These are phyloP conservation scores for Clavelina lepadiformis DNA, from an alignment of 23 tunicate species.

Conservation along the genomic window DNA sequence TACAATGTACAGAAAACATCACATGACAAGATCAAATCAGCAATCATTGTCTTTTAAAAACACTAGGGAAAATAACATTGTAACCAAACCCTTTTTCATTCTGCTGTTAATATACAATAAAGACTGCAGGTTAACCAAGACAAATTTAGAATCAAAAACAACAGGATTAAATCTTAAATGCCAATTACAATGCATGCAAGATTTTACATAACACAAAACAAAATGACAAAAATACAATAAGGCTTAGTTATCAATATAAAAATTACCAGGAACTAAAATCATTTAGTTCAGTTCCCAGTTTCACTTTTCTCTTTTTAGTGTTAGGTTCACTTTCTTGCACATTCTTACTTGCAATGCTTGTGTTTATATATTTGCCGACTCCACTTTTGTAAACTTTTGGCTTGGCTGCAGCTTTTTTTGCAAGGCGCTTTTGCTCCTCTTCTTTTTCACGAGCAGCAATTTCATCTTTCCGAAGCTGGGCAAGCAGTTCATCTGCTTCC, in stretches of 20 bases:
- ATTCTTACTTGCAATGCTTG: neutral
- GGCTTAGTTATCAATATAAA: neutral
- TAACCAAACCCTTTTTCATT: too few relatives aligned
- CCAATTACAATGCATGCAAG: too few relatives aligned
- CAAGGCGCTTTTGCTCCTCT: conserved; percentile 16
- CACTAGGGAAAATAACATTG: too few relatives aligned
- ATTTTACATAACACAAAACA: conserved; percentile 1
- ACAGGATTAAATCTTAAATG: too few relatives aligned
- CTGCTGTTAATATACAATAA: too few relatives aligned
- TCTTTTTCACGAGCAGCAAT: conserved; percentile 40
- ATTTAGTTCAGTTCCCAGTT: conserved; percentile 34
- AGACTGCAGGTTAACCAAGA: too few relatives aligned
- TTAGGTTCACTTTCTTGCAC: neutral
- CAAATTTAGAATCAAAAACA: too few relatives aligned
- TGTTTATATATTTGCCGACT: conserved; percentile 83
- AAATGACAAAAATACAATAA: neutral
- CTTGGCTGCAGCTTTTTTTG: conserved; percentile 25
- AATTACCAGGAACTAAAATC: conserved; percentile 70
- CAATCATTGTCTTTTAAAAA: too few relatives aligned
- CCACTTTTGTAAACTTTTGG: conserved; percentile 75
- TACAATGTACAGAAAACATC: too few relatives aligned
- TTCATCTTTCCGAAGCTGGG: conserved; percentile 62
- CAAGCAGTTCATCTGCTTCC: conserved; percentile 90
- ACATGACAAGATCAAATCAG: too few relatives aligned
- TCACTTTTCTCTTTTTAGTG: conserved; percentile 37